phyloP scores from a whole-genome alignment of 2,797 vertebrate genomes.

The Alfaro cultratus region DNA sequence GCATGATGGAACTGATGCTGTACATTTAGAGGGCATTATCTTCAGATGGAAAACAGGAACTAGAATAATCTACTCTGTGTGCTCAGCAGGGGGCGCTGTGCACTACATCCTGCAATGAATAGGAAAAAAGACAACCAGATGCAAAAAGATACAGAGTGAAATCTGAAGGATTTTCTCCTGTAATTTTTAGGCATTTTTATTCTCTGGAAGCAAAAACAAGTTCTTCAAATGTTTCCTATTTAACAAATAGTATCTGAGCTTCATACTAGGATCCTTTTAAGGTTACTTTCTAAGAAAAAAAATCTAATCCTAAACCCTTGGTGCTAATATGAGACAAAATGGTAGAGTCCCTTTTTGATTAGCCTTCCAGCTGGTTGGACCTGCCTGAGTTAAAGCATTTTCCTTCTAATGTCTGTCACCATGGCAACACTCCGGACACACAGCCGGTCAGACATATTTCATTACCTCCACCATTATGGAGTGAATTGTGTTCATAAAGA shows the following conservation, averaged over 20 bases:
- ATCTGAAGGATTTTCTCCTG: neutral
- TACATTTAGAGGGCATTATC: neutral
- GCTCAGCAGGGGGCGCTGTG: conserved; percentile 11
- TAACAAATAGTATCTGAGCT: neutral
- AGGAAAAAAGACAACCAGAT: neutral
- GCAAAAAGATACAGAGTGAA: neutral
- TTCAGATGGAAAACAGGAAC: neutral
- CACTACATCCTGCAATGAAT: neutral
- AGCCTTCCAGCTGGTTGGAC: neutral
- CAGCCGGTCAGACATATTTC: neutral
- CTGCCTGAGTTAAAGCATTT: neutral
- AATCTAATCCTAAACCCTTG: neutral
- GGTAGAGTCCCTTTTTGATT: neutral
- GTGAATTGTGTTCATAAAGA: neutral
- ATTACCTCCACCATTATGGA: neutral
- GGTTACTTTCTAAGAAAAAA: neutral
- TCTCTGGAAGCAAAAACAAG: neutral
- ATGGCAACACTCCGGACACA: neutral
- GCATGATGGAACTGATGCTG: neutral
- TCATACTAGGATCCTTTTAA: neutral
- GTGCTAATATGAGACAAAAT: neutral
- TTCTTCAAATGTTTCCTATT: neutral
- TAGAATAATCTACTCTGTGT: neutral
- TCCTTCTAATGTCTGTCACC: neutral
- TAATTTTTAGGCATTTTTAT: neutral